Base-by-base conservation (phyloP, 2,797 vertebrate genomes). In the Rhynchotus rufescens region DNA sequence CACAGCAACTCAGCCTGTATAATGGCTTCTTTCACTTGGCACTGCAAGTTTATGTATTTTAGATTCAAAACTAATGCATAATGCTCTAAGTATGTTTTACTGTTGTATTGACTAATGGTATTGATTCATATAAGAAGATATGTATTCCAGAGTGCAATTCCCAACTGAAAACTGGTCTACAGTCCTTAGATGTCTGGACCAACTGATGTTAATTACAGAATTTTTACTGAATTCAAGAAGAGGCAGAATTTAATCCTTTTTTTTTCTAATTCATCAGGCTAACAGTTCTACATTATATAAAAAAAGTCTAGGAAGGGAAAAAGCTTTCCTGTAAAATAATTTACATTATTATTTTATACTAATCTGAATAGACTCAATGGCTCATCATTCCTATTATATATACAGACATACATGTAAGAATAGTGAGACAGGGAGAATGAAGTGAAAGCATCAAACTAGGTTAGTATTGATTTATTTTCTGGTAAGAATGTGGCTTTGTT, bases 401-500 rank as follows among this genome's bases (percentile, higher is more conserved):
- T 34, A 38, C 25, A 26, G 23, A 38, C n/a, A 57, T 23, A 67
- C 6, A 38, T 62, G 52, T 16, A 71, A 59, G 56, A 80, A 89
- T 82, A 86, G 28, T n/a, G 3, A 71, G 34, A 6, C 25, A 56
- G 30, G 23, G 57, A 71, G 30, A 75, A 65, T 57, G 15, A 78
- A 89, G 10, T 71, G 40, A 52, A 87, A 89, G 32, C 26, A 76
- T 9, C 22, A 88, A 79, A 69, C 30, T 40, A 57, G 26, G 42
- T 87, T 67, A 80, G 30, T 82, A 90, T 22, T 85, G 49, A 92
- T 12, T 64, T 89, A 28, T 74, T 87, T 90, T 82, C 59, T 85
- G 80, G 22, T 44, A 74, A 69, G 64, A 42, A 23, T 57, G 16
- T 80, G 59, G 26, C 49, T 92, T 86, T 82, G 36, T 68, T 92